A percentile compares a stretch with the other conserved stretches of the same genome.
phyloP scores from a whole-genome alignment of 2,797 vertebrate genomes.

The Siniperca undulata region DNA sequence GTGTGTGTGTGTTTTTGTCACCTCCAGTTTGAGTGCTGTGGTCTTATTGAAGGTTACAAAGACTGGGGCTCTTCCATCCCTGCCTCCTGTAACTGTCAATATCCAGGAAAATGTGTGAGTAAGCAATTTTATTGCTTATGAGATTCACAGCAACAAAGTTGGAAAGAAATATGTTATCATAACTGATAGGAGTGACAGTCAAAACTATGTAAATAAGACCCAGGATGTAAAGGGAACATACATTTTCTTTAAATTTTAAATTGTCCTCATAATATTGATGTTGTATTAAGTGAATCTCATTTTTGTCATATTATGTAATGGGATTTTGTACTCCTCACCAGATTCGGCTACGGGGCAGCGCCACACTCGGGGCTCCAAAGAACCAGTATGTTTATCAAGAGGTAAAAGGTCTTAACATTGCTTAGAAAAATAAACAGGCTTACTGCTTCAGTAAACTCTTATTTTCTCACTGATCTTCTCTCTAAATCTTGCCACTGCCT shows the following conservation, averaged over 20 bases:
- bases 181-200: no score
- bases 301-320: constrained; percentile 1
- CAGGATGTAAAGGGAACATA: not conserved
- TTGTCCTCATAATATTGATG: no score
- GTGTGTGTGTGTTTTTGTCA: constrained; percentile 21
- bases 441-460: not conserved
- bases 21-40: constrained; percentile 81
- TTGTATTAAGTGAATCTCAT: not conserved
- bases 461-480: not conserved
- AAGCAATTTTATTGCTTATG: no score
- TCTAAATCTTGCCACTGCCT: not conserved
- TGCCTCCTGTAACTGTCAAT: constrained; percentile 80
- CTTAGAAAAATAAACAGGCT: not conserved
- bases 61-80: constrained; percentile 83
- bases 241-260: not conserved
- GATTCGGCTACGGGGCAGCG: constrained; percentile 79
- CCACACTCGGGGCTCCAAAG: constrained; percentile 80
- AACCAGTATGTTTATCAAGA: constrained; percentile 82
- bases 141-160: no score
- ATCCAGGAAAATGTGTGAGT: constrained; percentile 82
- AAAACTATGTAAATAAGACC: not conserved
- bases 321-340: constrained; percentile 28
- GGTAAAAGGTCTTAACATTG: constrained; percentile 54
- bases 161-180: no score
- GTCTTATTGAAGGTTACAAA: constrained; percentile 82